Conservation (phyloP, 2,888 invertebrate species). For the Mythimna loreyi region DNA sequence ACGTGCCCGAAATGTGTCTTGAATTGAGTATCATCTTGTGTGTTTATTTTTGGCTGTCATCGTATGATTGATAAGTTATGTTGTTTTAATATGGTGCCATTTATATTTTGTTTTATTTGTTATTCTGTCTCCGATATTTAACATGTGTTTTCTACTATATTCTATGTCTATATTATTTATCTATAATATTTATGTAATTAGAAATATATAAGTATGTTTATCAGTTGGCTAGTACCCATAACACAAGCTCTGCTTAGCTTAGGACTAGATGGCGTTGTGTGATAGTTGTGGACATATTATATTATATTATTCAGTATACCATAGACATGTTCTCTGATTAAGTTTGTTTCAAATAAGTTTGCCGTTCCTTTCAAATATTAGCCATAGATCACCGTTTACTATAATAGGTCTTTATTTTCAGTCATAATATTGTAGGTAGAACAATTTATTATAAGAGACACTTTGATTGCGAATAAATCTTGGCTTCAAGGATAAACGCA, state of each 20-base stretch:
- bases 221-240: too few species aligned
- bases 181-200: too few species aligned
- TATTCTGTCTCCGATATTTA: background rate
- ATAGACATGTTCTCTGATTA: conserved; percentile 2
- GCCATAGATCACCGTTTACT: conserved; percentile 38
- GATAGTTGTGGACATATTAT: too few species aligned
- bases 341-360: background rate
- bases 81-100: conserved; percentile 36
- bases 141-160: too few species aligned
- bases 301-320: background rate
- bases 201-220: too few species aligned
- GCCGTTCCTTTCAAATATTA: conserved; percentile 23
- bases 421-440: conserved; percentile 29
- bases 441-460: conserved; percentile 51
- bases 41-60: conserved; percentile 41
- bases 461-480: conserved; percentile 58
- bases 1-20: conserved; percentile 45
- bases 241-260: too few species aligned
- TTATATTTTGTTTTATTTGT: conserved; percentile 16
- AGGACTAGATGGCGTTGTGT: too few species aligned
- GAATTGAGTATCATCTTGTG: conserved; percentile 31
- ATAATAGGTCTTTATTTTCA: conserved; percentile 49
- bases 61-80: conserved; percentile 37
- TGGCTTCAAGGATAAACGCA: conserved; percentile 53
- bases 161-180: too few species aligned